These are phyloP conservation scores for Charaxes varanes DNA, from an alignment of 1,140 invertebrate species.

Conservation along the genomic window DNA sequence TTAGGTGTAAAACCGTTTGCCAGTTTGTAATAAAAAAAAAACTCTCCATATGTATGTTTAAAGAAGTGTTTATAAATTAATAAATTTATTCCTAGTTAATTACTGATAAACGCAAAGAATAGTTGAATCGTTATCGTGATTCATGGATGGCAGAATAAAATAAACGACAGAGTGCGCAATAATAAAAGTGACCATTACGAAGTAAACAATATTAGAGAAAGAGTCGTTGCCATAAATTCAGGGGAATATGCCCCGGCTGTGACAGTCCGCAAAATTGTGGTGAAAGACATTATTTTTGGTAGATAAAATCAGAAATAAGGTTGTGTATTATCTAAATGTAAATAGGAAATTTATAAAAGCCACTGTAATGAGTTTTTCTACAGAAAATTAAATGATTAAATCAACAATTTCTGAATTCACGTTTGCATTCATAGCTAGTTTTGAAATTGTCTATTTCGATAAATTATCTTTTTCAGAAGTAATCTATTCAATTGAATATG, in stretches of 20 bases:
- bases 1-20: too few species aligned
- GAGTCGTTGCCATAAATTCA: constrained; percentile 53
- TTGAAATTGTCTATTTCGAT: too few species aligned
- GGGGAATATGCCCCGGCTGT: constrained; percentile 36
- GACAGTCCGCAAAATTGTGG: constrained; percentile 50
- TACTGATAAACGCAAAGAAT: constrained; percentile 16
- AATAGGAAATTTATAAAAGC: not conserved
- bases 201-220: constrained; percentile 67
- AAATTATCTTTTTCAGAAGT: too few species aligned
- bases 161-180: constrained; percentile 43
- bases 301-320: constrained; percentile 19
- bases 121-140: constrained; percentile 22
- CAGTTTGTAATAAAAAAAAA: too few species aligned
- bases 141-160: constrained; percentile 32
- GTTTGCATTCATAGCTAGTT: too few species aligned
- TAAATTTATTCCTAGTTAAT: too few species aligned
- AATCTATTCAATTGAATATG: too few species aligned
- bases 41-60: too few species aligned
- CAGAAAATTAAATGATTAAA: too few species aligned
- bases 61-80: too few species aligned
- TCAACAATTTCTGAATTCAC: too few species aligned
- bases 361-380: too few species aligned
- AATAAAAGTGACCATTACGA: constrained; percentile 66
- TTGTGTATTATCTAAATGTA: constrained; percentile 12
- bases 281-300: constrained; percentile 31